Percentiles rank a stretch among this genome's conserved stretches.
Conservation (phyloP, 2,888 invertebrate genomes). For the Cristatella mucedo region DNA sequence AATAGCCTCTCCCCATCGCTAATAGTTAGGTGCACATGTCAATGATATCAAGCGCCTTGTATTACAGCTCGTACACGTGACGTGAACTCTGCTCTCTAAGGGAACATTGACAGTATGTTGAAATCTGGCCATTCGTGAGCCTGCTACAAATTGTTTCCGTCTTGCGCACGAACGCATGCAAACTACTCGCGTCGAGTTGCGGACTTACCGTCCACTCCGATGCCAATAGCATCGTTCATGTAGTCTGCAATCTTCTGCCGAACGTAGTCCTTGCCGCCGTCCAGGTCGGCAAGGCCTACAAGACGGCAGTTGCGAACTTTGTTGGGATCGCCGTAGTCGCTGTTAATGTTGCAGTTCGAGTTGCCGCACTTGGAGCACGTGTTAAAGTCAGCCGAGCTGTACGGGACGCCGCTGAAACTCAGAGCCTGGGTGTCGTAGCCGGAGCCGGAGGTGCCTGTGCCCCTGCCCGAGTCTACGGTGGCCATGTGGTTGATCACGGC, state of each 20-base stretch:
- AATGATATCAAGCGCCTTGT: too few species aligned
- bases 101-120: too few species aligned
- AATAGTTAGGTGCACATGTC: too few species aligned
- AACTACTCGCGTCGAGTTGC: too few species aligned
- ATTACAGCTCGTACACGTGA: too few species aligned
- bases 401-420: constrained; percentile 35
- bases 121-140: too few species aligned
- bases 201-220: constrained; percentile 5
- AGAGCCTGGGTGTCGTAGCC: constrained; percentile 19
- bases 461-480: constrained; percentile 43
- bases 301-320: constrained; percentile 53
- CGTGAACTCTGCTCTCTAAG: too few species aligned
- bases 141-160: too few species aligned
- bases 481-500: constrained; percentile 72
- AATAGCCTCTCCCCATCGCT: too few species aligned
- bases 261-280: constrained; percentile 52
- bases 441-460: constrained; percentile 47
- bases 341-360: constrained; percentile 15
- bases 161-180: too few species aligned
- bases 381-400: constrained; percentile 47
- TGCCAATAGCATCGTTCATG: constrained; percentile 44
- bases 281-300: constrained; percentile 55
- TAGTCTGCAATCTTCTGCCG: constrained; percentile 49
- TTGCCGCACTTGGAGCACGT: constrained; percentile 45
- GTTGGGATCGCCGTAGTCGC: constrained; percentile 13